Conservation (phyloP, 2,888 invertebrate species). For the Neoscelio sp. region DNA sequence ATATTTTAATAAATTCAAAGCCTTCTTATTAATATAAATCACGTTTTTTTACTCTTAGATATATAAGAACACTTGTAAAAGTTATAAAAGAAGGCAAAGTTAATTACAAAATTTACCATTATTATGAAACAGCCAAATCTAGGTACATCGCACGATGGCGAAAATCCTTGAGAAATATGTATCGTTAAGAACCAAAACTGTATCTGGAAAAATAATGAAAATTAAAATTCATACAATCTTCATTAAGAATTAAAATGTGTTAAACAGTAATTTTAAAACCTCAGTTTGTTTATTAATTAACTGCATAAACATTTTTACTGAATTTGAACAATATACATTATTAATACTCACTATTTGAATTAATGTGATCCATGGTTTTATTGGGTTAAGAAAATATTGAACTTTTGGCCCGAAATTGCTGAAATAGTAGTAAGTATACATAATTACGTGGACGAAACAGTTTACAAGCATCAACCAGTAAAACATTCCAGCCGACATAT, state of each 20-base stretch:
- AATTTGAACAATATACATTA: no score
- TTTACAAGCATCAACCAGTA: conserved; percentile 87
- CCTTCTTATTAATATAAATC: not conserved
- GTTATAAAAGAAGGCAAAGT: conserved; percentile 88
- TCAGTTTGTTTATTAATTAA: no score
- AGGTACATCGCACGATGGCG: conserved; percentile 82
- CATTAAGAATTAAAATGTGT: not conserved
- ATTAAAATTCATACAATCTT: no score
- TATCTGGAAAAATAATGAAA: conserved; percentile 82
- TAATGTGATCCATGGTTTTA: conserved; percentile 85
- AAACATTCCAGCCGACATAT: conserved; percentile 86
- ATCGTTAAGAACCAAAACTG: conserved; percentile 87
- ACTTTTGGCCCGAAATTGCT: conserved; percentile 85
- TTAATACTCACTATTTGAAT: conserved; percentile 87
- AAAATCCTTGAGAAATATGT: conserved; percentile 84
- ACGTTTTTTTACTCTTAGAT: not conserved
- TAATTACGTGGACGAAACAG: conserved; percentile 87
- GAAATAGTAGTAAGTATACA: conserved; percentile 89
- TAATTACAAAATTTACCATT: conserved; percentile 84
- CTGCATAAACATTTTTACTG: no score
- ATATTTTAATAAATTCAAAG: no score
- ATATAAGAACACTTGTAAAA: conserved; percentile 86
- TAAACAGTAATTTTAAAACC: no score
- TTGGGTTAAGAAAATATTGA: conserved; percentile 83
- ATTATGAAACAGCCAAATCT: conserved; percentile 13